A percentile compares a stretch with the other conserved stretches of the same genome.
Conservation (phyloP, 2,797 vertebrate species). For the Synaphobranchus kaupii region DNA sequence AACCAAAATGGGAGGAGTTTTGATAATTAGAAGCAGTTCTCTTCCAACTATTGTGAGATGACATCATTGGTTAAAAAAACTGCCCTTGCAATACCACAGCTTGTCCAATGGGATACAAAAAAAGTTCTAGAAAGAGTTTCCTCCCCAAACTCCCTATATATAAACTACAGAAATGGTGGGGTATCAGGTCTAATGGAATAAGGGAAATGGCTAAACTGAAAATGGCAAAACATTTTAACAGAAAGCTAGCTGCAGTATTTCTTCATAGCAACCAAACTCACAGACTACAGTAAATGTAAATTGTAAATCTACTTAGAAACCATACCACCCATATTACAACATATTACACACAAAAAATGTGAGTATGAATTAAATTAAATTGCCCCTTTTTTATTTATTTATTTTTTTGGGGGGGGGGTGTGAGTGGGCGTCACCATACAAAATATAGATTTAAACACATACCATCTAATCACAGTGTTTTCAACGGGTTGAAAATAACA, state of each 20-base stretch:
- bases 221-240: background rate
- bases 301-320: background rate
- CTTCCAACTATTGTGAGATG: constrained; percentile 25
- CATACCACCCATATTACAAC: background rate
- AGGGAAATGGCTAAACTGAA: background rate
- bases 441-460: background rate
- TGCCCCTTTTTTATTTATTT: background rate
- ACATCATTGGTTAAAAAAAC: constrained; percentile 26
- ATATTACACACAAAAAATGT: background rate
- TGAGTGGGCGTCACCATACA: background rate
- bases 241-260: background rate
- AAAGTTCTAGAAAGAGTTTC: constrained; percentile 29
- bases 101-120: constrained; percentile 10
- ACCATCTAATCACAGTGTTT: background rate
- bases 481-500: background rate
- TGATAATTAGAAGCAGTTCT: background rate
- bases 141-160: background rate
- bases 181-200: background rate
- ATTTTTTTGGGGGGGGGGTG: background rate
- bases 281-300: background rate
- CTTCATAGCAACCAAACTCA: background rate
- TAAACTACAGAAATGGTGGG: background rate
- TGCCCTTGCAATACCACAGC: constrained; percentile 7
- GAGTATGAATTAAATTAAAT: background rate
- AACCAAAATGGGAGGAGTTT: constrained; percentile 20